Conservation (phyloP, 1,140 invertebrate species). For the Drepana arcuata region DNA sequence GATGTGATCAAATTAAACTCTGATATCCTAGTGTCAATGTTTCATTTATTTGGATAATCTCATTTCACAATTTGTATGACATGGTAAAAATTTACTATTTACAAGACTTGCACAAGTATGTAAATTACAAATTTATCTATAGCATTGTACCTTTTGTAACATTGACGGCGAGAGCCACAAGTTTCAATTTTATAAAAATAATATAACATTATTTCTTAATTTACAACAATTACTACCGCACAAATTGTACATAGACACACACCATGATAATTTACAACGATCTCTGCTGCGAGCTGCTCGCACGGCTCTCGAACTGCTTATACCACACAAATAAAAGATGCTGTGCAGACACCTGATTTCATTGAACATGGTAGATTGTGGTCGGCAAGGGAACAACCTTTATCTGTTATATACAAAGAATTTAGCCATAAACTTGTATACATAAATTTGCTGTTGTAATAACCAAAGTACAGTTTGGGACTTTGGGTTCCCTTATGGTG, state of each 20-base stretch:
- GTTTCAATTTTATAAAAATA: slow-evolving; percentile 21
- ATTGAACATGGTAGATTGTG: no score
- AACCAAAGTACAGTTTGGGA: no score
- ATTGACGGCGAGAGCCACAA: slow-evolving; percentile 34
- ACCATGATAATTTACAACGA: slow-evolving; percentile 17
- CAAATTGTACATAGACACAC: slow-evolving; percentile 8
- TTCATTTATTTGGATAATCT: slow-evolving; percentile 67
- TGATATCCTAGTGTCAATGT: slow-evolving; percentile 48
- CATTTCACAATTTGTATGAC: slow-evolving; percentile 64
- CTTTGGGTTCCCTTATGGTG: no score
- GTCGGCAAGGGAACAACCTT: no score
- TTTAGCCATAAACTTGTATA: no score
- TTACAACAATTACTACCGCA: background rate
- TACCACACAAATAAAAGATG: no score
- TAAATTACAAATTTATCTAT: slow-evolving; percentile 53
- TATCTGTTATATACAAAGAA: no score
- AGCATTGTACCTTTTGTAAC: slow-evolving; percentile 60
- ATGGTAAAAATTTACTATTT: slow-evolving; percentile 68
- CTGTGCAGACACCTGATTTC: no score
- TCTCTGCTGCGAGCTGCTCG: no score
- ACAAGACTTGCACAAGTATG: slow-evolving; percentile 56
- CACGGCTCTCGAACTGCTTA: no score
- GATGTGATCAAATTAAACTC: background rate
- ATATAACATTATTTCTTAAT: background rate
- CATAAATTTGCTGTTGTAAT: no score